A percentile compares a stretch with the other conserved stretches of the same genome.
Conservation (phyloP, 2,797 vertebrate genomes). For the Amblyopsis hoosieri region DNA sequence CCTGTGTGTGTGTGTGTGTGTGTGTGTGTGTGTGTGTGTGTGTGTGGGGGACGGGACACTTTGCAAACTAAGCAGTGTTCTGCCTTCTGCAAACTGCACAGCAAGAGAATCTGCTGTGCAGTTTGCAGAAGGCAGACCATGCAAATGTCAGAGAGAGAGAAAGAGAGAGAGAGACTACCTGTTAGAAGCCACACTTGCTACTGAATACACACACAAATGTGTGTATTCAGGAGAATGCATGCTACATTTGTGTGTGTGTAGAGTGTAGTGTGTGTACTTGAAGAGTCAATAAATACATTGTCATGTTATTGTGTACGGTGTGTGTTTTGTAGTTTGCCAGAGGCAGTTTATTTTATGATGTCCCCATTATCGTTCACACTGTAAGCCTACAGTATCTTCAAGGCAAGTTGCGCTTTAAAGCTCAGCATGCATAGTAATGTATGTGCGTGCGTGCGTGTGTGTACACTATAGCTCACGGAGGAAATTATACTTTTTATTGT, state of each 20-base stretch:
- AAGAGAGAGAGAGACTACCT: not conserved
- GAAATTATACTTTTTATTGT: not conserved
- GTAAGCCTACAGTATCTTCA: not conserved
- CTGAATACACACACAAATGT: not conserved
- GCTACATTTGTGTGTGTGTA: no score
- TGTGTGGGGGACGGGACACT: no score
- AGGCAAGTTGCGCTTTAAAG: constrained; percentile 15
- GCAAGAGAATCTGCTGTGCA: no score
- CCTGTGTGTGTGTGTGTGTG: constrained; percentile 12
- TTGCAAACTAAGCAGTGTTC: constrained; percentile 34
- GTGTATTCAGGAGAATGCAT: no score
- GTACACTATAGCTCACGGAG: not conserved
- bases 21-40: constrained; percentile 9
- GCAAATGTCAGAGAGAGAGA: constrained; percentile 28
- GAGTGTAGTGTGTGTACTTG: no score
- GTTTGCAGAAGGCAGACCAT: no score
- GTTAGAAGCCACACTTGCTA: not conserved
- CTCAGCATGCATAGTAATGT: no score
- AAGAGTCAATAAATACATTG: no score
- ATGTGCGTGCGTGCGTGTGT: not conserved
- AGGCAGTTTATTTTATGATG: not conserved
- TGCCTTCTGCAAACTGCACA: constrained; percentile 11
- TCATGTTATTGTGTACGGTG: no score
- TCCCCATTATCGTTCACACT: not conserved
- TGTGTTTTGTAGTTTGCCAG: not conserved